Evolutionary conservation across 2,888 invertebrate species (phyloP).

Genomic region (Phytoseiulus persimilis): DNA sequence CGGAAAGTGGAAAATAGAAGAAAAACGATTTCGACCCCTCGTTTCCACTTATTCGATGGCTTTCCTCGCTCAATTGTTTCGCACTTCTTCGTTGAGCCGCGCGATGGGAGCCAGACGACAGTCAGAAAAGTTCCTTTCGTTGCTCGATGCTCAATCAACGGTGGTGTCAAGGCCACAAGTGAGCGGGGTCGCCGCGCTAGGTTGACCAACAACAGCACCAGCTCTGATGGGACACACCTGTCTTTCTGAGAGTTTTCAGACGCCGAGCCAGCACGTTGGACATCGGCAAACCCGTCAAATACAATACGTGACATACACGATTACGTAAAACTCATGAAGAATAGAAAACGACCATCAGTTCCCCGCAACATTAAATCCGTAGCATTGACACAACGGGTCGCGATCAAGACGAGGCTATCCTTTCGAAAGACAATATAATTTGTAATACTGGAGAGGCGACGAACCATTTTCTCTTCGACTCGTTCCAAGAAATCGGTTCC

Average conservation of each 20-base stretch:
- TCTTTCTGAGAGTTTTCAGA: neutral
- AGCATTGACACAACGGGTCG: neutral
- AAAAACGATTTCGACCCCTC: neutral
- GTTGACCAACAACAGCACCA: neutral
- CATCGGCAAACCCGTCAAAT: neutral
- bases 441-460: no score
- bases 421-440: no score
- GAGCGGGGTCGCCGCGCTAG: neutral
- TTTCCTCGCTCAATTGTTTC: neutral
- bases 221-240: neutral
- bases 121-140: neutral
- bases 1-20: neutral
- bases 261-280: neutral
- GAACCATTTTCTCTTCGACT: no score
- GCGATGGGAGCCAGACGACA: neutral
- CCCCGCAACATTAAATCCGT: neutral
- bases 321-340: neutral
- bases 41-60: neutral
- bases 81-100: neutral
- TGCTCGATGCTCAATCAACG: neutral
- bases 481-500: no score
- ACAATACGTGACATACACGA: neutral
- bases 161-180: neutral
- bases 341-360: neutral
- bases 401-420: neutral